Base-by-base conservation (phyloP, 1,140 invertebrate species). In the Bombus fervidus region DNA sequence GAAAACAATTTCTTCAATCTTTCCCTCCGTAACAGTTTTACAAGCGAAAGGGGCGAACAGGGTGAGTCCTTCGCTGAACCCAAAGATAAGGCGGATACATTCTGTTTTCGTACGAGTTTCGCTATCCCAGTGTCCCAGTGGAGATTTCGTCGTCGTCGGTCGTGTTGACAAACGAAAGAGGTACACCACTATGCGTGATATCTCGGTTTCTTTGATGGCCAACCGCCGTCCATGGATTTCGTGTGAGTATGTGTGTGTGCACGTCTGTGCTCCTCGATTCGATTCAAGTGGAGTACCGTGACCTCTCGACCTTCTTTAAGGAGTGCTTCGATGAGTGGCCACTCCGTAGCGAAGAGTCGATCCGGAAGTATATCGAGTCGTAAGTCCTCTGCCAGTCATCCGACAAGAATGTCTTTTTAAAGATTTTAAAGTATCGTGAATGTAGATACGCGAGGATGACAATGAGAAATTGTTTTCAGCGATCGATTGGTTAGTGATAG, bases 261-360 rank as follows among this genome's bases (percentile, higher is more conserved):
- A 10, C 25, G 28, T 41, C 13, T 62, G 74, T 62, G 57, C 59
- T 79, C 22, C 31, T 47, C 34, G 77, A 71, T 31, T 83, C 73
- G 74, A n/a, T 37, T 57, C 43, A 66, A 86, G 72, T 59, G 53
- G 75, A 78, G 57, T 73, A 66, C 75, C 74, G 68, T 83, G 81
- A 86, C 81, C 85, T 57, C 81, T 84, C 81, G 81, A 86, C 81
- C 85, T 77, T 86, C 81, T 84, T 83, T 59, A 84, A 84, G 53
- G 57, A 86, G 68, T 76, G 68, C 66, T 57, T 53, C 85, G 85
- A 86, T 86, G 85, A 86, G 85, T 84, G 81, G 59, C 13, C 72
- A 84, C 85, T 84, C 39, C 68, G 66, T 72, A 28, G 34, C 53
- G 22, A 37, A 66, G 22, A 66, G 12, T 18, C 74, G 66, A 86